Percentiles rank a stretch among this genome's conserved stretches.
phyloP scores from a whole-genome alignment of 2,888 invertebrate genomes.

The Microctonus aethiopoides region DNA sequence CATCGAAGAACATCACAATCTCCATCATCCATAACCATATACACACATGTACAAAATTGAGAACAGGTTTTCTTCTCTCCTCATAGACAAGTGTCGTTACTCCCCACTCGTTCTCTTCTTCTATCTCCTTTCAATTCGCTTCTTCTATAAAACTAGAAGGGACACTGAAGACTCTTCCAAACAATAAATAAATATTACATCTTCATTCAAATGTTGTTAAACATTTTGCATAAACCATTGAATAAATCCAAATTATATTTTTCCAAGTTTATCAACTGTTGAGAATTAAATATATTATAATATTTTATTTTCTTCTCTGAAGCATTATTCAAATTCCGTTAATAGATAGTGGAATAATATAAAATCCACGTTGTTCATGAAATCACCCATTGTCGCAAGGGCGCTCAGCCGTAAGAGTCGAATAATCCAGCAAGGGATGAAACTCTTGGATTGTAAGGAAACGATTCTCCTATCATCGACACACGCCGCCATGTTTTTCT shows the following conservation, averaged over 20 bases:
- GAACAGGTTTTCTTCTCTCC: too few relatives aligned
- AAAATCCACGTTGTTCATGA: constrained; percentile 24
- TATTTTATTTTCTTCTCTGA: too few relatives aligned
- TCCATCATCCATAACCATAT: too few relatives aligned
- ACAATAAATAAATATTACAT: neutral
- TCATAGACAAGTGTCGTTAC: too few relatives aligned
- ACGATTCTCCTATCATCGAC: constrained; percentile 35
- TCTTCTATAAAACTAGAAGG: neutral
- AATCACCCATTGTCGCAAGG: constrained; percentile 51
- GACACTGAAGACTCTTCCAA: neutral
- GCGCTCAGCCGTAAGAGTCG: constrained; percentile 53
- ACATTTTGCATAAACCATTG: neutral
- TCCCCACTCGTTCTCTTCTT: too few relatives aligned
- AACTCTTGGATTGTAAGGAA: constrained; percentile 43
- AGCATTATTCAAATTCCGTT: constrained; percentile 29
- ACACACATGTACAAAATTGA: too few relatives aligned
- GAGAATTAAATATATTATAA: too few relatives aligned
- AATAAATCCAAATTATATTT: neutral
- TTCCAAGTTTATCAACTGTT: too few relatives aligned
- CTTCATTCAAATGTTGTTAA: neutral
- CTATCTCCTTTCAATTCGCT: neutral
- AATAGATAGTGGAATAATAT: constrained; percentile 27
- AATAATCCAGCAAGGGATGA: constrained; percentile 42
- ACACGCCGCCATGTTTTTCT: constrained; percentile 56
- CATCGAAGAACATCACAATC: constrained; percentile 47